Conservation (phyloP, 2,888 invertebrate species). For the Ernsta delagoae region DNA sequence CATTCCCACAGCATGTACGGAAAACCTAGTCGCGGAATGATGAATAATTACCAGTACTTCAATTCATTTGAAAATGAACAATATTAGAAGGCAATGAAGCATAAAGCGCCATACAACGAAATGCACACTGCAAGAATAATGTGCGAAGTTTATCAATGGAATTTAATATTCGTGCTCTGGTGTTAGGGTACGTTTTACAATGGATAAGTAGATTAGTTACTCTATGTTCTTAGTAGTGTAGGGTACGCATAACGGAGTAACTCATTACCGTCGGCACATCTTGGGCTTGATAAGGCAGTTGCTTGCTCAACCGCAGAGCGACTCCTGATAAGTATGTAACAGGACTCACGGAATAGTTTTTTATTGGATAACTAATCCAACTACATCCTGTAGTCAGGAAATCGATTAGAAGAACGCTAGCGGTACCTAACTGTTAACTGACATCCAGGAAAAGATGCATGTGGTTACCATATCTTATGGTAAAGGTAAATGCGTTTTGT, state of each 20-base stretch:
- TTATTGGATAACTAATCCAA: not conserved
- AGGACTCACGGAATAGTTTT: not conserved
- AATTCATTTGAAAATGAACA: not conserved
- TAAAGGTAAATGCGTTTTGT: too few relatives aligned
- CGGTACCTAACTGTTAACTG: not conserved
- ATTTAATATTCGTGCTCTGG: not conserved
- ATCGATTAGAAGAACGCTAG: not conserved
- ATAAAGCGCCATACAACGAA: not conserved
- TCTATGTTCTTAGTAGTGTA: not conserved
- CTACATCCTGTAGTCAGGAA: not conserved
- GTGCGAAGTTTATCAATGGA: not conserved
- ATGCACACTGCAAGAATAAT: not conserved
- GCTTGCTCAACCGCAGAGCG: not conserved
- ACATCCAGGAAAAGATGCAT: not conserved
- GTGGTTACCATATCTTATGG: not conserved
- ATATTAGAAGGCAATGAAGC: not conserved
- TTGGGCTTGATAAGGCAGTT: not conserved
- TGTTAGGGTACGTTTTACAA: not conserved
- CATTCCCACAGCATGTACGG: not conserved
- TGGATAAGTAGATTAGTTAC: not conserved
- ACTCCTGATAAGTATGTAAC: not conserved
- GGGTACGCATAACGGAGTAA: not conserved
- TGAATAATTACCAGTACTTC: not conserved
- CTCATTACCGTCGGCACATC: not conserved
- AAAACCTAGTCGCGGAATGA: not conserved